Percentiles rank a stretch among this genome's conserved stretches.
Evolutionary conservation across 2,113 vertebrate species (phyloP).

Genomic region (Peucedramus taeniatus): DNA sequence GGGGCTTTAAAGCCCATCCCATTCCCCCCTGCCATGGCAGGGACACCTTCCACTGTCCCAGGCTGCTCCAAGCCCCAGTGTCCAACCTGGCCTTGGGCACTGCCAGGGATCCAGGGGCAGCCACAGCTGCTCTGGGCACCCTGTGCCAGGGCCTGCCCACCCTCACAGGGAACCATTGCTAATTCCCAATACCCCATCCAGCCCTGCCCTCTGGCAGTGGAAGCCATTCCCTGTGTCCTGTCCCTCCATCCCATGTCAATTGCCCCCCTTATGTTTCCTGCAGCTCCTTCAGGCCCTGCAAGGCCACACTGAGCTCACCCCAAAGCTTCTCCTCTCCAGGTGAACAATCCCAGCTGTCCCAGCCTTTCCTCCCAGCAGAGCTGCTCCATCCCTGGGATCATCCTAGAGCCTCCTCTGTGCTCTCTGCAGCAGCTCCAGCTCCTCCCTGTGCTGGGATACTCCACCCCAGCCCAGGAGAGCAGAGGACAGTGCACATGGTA

Average conservation of each 20-base stretch:
- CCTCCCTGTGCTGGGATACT: background rate
- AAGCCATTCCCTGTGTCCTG: background rate
- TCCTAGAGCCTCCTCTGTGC: background rate
- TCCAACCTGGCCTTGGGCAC: background rate
- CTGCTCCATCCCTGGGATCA: background rate
- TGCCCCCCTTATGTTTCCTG: background rate
- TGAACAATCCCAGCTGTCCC: background rate
- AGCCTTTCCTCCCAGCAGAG: background rate
- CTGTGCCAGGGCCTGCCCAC: background rate
- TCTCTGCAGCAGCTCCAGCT: background rate
- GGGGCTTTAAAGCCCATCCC: fast-evolving
- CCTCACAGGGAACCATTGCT: background rate
- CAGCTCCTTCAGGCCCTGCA: background rate
- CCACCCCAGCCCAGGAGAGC: background rate
- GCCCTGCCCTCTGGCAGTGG: fast-evolving
- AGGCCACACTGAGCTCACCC: fast-evolving
- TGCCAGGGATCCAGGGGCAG: background rate
- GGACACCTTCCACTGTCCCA: background rate
- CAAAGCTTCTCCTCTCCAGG: background rate
- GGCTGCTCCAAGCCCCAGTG: background rate
- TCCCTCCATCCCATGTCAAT: fast-evolving
- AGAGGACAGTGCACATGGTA: background rate
- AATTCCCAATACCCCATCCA: background rate
- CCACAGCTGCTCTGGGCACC: background rate
- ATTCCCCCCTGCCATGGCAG: background rate